Base-by-base conservation (phyloP, 30 jellyfish, hydroid and myxozoan genomes). In the Turritopsis rubra region DNA sequence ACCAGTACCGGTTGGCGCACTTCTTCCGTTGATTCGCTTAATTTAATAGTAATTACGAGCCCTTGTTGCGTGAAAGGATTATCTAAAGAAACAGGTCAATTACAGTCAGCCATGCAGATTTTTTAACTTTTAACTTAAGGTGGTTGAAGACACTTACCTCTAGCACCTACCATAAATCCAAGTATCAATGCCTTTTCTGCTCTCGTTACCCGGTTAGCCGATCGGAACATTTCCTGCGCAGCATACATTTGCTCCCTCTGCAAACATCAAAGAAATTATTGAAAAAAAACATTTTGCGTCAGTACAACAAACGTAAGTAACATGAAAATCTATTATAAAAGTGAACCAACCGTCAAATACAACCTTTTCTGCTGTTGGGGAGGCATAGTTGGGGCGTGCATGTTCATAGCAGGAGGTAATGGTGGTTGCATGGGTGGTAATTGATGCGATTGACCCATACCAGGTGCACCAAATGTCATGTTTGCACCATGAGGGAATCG, bases 161-260 rank as follows among this genome's bases (percentile, higher is more conserved):
- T 87, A 18, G 91, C 96, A 28, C 98, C 98, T n/a, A 96, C 98
- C 98, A 91, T 91, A 84, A 91, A 91, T 22, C 96, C 98, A n/a
- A 91, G 96, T 19, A 91, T 91, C 75, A 91, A 79, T 25, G 98
- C 98, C 79, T 91, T 91, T 66, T 91, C 96, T 9, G 98, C 92
- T 53, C 95, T 28, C 8, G 98, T 91, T 65, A 91, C 96, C 27
- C 83, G 84, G 84, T 91, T 91, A 54, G 98, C 96, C 1, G 96
- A 91, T 22, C 89, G 84, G 68, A 91, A 91, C 96, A 91, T 91
- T 71, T 91, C 98, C 52, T 91, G 98, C 7, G 98, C 98, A 22
- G 96, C 98, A 29, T 83, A 65, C 98, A 87, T 91, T 71, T 91
- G 98, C 66, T 91, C 98, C 73, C 84, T 79, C 98, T 91, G 65